Base-by-base conservation (phyloP, 1,140 invertebrate genomes). In the Papilio aristodemus region DNA sequence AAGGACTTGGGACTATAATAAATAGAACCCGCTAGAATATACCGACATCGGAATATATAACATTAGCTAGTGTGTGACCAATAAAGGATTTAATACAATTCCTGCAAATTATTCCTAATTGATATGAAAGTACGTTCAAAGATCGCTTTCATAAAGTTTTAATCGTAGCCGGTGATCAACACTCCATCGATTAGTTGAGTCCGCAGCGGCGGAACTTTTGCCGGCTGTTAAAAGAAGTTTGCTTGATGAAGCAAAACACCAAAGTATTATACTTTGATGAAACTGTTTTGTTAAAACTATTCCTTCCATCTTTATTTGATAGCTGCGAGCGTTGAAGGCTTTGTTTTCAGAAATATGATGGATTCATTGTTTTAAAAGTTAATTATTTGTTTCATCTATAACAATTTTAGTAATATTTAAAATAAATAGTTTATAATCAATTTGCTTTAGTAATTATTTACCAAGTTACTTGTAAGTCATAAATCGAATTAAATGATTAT, bases 241-340 rank as follows among this genome's bases (percentile, higher is more conserved):
- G 13, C 41, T 14, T 43, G 9, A 46, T 46, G 8, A 22, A 54
- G 46, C 19, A 50, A 54, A 54, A 54, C 46, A 54, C 22, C 19
- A 54, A 17, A 22, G 17, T 19, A 22, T 54, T 19, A 54, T 54
- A 54, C 46, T 54, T 19, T 14, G 41, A 19, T 54, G 46, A 54
- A 54, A 25, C 46, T 22, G 19, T 54, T 54, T 19, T 11, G 10
- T 11, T 25, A 19, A 54, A 11, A 54, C 46, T 54, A 13, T 25
- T 54, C n/a, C n/a, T n/a, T n/a, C n/a, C 27, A 32, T 32, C 46
- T 19, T 54, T 54, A 54, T 25, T 54, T 54, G 22, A 54, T 54
- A 22, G 10, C 46, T 54, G 43, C 43, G 8, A 46, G 43, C 43
- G n/a, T 19, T 50, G 14, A 10, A 54, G 46, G 46, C 9, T 54